A percentile compares a stretch with the other conserved stretches of the same genome.
These are phyloP conservation scores for Halcyon chelicuti DNA, from an alignment of 2,797 vertebrate species.

Conservation along the genomic window DNA sequence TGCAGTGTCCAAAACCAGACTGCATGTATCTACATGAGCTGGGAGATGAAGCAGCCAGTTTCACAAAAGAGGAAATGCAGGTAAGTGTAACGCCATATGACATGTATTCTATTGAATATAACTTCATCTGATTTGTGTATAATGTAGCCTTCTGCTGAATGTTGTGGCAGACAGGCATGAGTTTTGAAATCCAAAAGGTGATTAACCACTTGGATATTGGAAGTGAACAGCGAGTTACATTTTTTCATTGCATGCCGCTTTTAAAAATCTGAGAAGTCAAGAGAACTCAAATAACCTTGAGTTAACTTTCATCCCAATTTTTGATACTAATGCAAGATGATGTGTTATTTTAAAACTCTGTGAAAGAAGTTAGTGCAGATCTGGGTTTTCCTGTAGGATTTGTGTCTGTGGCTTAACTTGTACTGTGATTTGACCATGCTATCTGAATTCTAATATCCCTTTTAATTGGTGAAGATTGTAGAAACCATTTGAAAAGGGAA, in stretches of 20 bases:
- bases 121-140: not conserved
- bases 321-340: not conserved
- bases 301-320: not conserved
- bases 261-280: not conserved
- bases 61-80: conserved; percentile 99
- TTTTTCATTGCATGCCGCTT: not conserved
- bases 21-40: conserved; percentile 99
- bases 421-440: not conserved
- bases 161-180: not conserved
- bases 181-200: not conserved
- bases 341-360: not conserved
- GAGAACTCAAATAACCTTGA: not conserved
- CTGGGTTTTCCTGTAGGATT: not conserved
- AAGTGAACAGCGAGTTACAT: not conserved
- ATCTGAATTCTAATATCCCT: not conserved
- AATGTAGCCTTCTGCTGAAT: not conserved
- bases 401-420: not conserved
- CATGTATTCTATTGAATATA: not conserved
- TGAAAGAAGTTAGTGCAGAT: not conserved
- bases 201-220: not conserved
- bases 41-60: conserved; percentile 98
- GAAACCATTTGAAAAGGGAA: not conserved
- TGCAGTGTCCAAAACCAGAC: conserved; percentile 99
- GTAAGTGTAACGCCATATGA: conserved; percentile 68
- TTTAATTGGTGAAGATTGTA: not conserved